Percentiles rank a stretch among this genome's conserved stretches.
phyloP scores from a whole-genome alignment of 2,888 invertebrate genomes.

The Himalopsyche tibetana region DNA sequence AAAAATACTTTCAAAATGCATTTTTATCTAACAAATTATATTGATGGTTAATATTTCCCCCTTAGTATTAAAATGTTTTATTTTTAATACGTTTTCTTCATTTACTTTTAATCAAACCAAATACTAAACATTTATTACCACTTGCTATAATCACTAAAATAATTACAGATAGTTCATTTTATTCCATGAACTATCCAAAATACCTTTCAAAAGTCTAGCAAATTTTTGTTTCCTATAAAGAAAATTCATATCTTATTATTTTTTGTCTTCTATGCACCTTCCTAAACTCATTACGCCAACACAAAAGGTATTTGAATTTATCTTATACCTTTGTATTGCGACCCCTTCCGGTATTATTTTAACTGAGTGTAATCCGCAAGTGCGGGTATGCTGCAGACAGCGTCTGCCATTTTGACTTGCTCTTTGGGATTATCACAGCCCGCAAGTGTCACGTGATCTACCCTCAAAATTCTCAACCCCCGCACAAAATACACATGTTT shows the following conservation, averaged over 20 bases:
- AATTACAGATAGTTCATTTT: no score
- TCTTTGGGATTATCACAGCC: slow-evolving; percentile 27
- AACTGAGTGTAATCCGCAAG: slow-evolving; percentile 34
- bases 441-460: slow-evolving; percentile 36
- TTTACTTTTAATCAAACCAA: no score
- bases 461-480: slow-evolving; percentile 6
- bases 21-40: no score
- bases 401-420: slow-evolving; percentile 17
- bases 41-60: no score
- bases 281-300: neutral
- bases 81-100: no score
- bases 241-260: neutral
- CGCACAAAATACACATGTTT: slow-evolving; percentile 25
- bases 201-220: no score
- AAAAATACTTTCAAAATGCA: no score
- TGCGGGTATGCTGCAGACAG: neutral
- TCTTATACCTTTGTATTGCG: slow-evolving; percentile 3
- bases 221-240: no score
- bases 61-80: no score
- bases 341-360: slow-evolving; percentile 15
- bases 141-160: no score
- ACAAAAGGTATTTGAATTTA: neutral
- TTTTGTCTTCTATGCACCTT: neutral
- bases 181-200: no score
- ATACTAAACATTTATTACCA: no score